Conservation (phyloP, 2,113 vertebrate species). For the Isichthys henryi region DNA sequence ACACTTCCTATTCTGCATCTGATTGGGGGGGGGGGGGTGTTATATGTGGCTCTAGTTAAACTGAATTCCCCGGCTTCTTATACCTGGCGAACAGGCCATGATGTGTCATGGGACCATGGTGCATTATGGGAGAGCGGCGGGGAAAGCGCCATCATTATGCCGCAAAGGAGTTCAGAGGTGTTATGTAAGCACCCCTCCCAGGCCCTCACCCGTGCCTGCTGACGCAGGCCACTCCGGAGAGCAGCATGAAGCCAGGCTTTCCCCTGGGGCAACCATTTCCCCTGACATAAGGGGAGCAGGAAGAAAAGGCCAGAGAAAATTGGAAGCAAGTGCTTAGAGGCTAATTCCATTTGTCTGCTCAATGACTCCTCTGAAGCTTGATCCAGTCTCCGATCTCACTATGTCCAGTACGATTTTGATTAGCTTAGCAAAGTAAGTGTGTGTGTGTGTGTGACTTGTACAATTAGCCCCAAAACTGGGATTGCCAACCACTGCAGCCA, state of each 20-base stretch:
- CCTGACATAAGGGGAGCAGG: conserved; percentile 33
- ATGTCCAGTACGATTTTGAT: background rate
- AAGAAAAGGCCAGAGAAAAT: conserved; percentile 16
- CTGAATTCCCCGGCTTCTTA: background rate
- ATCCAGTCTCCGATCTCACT: background rate
- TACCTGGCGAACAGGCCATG: background rate
- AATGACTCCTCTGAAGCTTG: conserved; percentile 17
- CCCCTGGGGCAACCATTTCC: conserved; percentile 37
- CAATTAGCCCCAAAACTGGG: background rate
- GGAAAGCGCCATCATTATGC: background rate
- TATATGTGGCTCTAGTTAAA: background rate
- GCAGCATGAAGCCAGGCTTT: conserved; percentile 44
- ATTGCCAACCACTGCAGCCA: background rate
- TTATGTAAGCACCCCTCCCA: conserved; percentile 24
- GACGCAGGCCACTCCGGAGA: conserved; percentile 15
- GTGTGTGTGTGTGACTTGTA: background rate
- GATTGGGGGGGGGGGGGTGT: background rate
- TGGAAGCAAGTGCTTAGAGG: conserved; percentile 7
- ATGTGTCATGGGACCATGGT: background rate
- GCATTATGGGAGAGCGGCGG: conserved; percentile 12
- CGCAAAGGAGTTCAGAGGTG: conserved; percentile 30
- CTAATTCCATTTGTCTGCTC: conserved; percentile 25
- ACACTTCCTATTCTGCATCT: background rate
- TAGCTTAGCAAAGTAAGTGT: background rate
- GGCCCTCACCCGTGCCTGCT: background rate